Evolutionary conservation across 2,888 invertebrate genomes (phyloP).

Genomic region (Lasioglossum figueresi): DNA sequence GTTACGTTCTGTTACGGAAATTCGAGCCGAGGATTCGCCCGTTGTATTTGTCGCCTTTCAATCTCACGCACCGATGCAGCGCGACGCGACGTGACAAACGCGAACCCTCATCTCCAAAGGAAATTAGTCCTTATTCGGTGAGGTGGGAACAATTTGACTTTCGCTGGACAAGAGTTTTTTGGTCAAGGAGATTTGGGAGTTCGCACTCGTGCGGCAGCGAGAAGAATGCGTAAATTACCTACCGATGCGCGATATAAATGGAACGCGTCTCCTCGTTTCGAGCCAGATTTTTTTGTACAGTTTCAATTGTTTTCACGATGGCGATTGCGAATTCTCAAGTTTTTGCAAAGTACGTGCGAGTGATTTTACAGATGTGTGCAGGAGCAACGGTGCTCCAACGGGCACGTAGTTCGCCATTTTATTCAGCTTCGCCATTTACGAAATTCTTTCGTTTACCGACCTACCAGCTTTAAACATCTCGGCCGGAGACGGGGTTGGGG

Average conservation of each 20-base stretch:
- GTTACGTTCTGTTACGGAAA: neutral
- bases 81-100: neutral
- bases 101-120: neutral
- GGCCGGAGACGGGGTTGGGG: constrained; percentile 30
- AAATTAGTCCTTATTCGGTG: neutral
- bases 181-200: neutral
- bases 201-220: neutral
- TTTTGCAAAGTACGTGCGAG: neutral
- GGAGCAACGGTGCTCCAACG: neutral
- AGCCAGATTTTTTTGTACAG: neutral
- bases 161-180: neutral
- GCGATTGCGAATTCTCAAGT: neutral
- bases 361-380: neutral
- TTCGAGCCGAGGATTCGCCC: neutral
- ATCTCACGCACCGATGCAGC: neutral
- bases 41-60: neutral
- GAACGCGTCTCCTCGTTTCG: neutral
- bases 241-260: neutral
- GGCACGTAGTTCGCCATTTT: neutral
- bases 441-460: constrained; percentile 11
- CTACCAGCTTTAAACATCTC: constrained; percentile 38
- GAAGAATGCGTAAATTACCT: neutral
- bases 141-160: neutral
- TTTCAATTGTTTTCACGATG: neutral
- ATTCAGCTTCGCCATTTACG: neutral